Percentiles rank a stretch among this genome's conserved stretches.
Conservation (phyloP, 92 coral and sea anemone genomes). For the Siderastrea siderea region DNA sequence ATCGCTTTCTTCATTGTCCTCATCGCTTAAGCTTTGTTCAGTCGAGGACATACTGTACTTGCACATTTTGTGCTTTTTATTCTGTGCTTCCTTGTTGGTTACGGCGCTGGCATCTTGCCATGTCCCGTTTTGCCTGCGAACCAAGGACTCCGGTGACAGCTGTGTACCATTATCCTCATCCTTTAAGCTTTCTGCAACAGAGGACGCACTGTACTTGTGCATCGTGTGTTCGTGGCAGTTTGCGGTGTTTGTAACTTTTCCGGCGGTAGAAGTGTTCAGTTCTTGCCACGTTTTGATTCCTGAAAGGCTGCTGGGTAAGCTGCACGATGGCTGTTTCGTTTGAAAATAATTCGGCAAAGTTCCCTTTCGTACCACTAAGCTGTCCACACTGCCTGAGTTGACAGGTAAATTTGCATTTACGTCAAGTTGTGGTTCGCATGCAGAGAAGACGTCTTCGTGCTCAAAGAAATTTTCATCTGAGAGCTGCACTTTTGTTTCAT, state of each 20-base stretch:
- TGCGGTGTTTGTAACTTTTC: background rate
- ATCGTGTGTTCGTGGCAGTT: background rate
- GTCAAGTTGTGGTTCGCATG: constrained; percentile 12
- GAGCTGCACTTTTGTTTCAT: background rate
- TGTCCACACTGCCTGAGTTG: background rate
- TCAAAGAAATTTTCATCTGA: background rate
- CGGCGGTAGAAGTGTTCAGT: background rate
- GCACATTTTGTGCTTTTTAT: background rate
- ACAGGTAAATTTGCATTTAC: constrained; percentile 27
- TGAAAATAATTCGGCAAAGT: background rate
- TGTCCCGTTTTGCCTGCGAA: background rate
- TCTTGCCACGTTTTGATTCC: background rate
- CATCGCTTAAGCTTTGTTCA: constrained; percentile 12
- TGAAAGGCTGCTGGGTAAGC: background rate
- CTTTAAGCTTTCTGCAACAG: background rate
- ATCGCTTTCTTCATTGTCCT: background rate
- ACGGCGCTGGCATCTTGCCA: background rate
- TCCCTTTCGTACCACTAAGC: background rate
- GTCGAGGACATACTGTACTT: background rate
- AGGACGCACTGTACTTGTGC: background rate
- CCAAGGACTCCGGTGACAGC: background rate
- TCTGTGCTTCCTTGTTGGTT: background rate
- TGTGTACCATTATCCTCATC: background rate
- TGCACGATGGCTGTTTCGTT: constrained; percentile 3
- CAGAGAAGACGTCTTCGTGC: constrained; percentile 1